A percentile compares a stretch with the other conserved stretches of the same genome.
These are phyloP conservation scores for Chamaea fasciata DNA, from an alignment of 2,113 vertebrate species.

Conservation along the genomic window DNA sequence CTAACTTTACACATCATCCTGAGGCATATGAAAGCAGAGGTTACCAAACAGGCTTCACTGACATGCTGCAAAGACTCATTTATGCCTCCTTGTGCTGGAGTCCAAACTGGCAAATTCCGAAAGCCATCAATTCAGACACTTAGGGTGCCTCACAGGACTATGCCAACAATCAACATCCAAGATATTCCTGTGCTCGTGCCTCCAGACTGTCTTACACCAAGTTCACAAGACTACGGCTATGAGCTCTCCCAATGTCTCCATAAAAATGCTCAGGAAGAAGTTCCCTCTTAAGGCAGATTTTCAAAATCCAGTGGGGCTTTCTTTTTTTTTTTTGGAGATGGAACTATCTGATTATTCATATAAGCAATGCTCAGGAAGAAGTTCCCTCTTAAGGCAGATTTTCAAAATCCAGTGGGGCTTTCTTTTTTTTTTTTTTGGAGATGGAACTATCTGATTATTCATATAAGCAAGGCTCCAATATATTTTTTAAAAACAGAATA, in stretches of 20 bases:
- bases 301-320: neutral
- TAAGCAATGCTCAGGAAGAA: neutral
- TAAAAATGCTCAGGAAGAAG: neutral
- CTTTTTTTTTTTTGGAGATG: neutral
- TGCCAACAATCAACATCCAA: neutral
- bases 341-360: neutral
- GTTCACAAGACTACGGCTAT: neutral
- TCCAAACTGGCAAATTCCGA: neutral
- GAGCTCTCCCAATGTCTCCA: neutral
- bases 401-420: neutral
- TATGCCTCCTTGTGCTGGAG: neutral
- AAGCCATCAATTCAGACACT: neutral
- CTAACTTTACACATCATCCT: neutral
- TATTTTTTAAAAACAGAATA: neutral
- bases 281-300: neutral
- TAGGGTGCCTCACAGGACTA: constrained; percentile 2
- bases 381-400: neutral
- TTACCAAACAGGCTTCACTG: constrained; percentile 7
- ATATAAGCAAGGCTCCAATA: neutral
- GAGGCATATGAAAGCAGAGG: neutral
- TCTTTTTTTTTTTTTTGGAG: neutral
- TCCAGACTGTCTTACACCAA: neutral
- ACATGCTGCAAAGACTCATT: neutral
- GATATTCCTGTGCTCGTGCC: neutral
- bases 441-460: neutral